Evolutionary conservation across 1,140 invertebrate species (phyloP), one percentile per base, ranked within the genome.

Genomic region (Bactericera cockerelli): DNA sequence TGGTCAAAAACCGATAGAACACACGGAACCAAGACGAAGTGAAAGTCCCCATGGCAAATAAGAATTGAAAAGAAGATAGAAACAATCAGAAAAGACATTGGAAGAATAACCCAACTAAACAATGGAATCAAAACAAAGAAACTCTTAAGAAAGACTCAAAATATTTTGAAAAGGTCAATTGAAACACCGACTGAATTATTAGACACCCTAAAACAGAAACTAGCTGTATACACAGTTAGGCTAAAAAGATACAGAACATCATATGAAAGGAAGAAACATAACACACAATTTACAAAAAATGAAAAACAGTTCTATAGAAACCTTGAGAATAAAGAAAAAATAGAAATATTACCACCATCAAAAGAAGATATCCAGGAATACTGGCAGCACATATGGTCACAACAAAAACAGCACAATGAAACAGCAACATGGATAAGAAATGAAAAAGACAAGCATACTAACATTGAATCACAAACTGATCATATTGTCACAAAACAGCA

Each of bases 371-470:
- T 56, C 19, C 8, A 19, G 8, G 21, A 6, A 3, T 56, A 19
- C 55, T 56, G 55, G 55, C 2, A n/a, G 16, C 6, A 2, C 6
- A 56, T 56, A 56, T 56, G 55, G 55, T 56, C 55, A 24, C 3
- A 3, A 10, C 2, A 22, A n/a, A 56, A 22, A 28, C 8, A 28
- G 26, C 21, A 10, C 26, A 56, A n/a, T 6, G n/a, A 24, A 24
- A 28, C 11, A n/a, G 22, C 55, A n/a, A 19, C 22, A 28, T 56
- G 55, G 26, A 2, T 56, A 14, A n/a, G 26, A 56, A n/a, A 56
- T 8, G 22, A 56, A 56, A 25, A 10, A 56, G 22, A 28, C 6
- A 11, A 24, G 26, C 14, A 4, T 10, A 4, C 8, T 8, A 19
- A 56, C n/a, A 2, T 24, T 10, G n/a, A n/a, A n/a, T 6, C 22